phyloP scores from a whole-genome alignment of 2,888 invertebrate genomes.

The Acleris literana region DNA sequence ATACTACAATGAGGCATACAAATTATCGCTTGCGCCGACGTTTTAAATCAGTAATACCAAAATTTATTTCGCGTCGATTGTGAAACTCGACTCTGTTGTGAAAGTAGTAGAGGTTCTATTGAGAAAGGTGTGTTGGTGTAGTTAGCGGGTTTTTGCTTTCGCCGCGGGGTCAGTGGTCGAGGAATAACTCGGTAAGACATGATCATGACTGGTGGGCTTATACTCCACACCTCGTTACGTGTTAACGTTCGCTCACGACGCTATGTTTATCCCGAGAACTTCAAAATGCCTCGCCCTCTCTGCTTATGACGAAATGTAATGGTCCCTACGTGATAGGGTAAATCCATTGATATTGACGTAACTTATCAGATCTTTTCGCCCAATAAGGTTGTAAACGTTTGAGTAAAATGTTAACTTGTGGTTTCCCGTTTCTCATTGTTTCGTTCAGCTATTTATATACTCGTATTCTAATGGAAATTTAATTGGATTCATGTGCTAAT shows the following conservation, averaged over 20 bases:
- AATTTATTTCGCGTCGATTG: constrained; percentile 39
- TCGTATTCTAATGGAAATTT: constrained; percentile 8
- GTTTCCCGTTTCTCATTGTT: constrained; percentile 2
- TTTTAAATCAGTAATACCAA: constrained; percentile 60
- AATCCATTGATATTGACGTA: constrained; percentile 47
- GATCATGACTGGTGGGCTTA: constrained; percentile 82
- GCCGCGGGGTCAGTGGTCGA: constrained; percentile 76
- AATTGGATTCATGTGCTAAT: constrained; percentile 21
- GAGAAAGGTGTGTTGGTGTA: constrained; percentile 38
- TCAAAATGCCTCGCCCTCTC: constrained; percentile 62
- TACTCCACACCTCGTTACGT: constrained; percentile 83
- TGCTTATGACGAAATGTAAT: constrained; percentile 67
- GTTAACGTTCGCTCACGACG: constrained; percentile 83
- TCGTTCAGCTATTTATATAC: not conserved
- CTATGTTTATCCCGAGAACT: constrained; percentile 78
- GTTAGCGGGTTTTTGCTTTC: constrained; percentile 58
- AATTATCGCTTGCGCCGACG: constrained; percentile 79
- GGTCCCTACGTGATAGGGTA: constrained; percentile 65
- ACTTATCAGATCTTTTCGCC: constrained; percentile 36
- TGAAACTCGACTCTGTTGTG: constrained; percentile 34
- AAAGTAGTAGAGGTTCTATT: constrained; percentile 40
- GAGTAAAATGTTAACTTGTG: constrained; percentile 11
- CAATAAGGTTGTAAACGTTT: constrained; percentile 26
- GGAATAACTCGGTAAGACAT: constrained; percentile 81
- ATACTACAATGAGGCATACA: constrained; percentile 81